Evolutionary conservation across 2,797 vertebrate species (phyloP).

Genomic region (Acestrorhynchus altus): DNA sequence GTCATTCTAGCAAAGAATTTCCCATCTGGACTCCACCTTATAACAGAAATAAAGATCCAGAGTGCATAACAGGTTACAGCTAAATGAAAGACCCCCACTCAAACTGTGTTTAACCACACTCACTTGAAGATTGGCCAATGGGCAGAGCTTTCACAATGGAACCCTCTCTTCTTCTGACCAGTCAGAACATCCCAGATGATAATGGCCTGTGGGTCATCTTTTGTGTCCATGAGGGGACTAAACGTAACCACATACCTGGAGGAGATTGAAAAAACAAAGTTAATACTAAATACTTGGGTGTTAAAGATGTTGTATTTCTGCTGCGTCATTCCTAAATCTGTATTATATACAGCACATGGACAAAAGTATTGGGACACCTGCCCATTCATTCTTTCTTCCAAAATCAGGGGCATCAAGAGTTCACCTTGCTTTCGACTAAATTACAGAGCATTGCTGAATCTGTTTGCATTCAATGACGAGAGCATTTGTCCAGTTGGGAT

Average conservation of each 20-base stretch:
- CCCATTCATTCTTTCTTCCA: too few relatives aligned
- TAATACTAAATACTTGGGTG: background rate
- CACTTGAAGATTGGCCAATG: slow-evolving; percentile 99
- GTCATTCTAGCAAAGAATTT: slow-evolving; percentile 99
- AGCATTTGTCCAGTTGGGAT: too few relatives aligned
- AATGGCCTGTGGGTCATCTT: slow-evolving; percentile 98
- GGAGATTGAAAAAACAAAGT: background rate
- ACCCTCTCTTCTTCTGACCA: slow-evolving; percentile 97
- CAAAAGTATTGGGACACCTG: too few relatives aligned
- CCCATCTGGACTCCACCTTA: slow-evolving; percentile 96
- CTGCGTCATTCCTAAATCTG: too few relatives aligned
- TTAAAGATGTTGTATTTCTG: too few relatives aligned
- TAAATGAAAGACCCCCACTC: background rate
- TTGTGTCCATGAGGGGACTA: slow-evolving; percentile 95
- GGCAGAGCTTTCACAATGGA: slow-evolving; percentile 97
- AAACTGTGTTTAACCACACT: slow-evolving; percentile 58
- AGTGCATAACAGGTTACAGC: slow-evolving; percentile 23
- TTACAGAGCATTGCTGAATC: too few relatives aligned
- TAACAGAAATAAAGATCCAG: background rate
- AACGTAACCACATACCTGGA: slow-evolving; percentile 94
- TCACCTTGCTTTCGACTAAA: too few relatives aligned
- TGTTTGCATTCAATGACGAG: too few relatives aligned
- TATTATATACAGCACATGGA: too few relatives aligned
- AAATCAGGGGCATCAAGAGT: too few relatives aligned
- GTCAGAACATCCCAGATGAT: slow-evolving; percentile 99